Conservation (phyloP, 2,888 invertebrate genomes). For the Apotomis betuletana region DNA sequence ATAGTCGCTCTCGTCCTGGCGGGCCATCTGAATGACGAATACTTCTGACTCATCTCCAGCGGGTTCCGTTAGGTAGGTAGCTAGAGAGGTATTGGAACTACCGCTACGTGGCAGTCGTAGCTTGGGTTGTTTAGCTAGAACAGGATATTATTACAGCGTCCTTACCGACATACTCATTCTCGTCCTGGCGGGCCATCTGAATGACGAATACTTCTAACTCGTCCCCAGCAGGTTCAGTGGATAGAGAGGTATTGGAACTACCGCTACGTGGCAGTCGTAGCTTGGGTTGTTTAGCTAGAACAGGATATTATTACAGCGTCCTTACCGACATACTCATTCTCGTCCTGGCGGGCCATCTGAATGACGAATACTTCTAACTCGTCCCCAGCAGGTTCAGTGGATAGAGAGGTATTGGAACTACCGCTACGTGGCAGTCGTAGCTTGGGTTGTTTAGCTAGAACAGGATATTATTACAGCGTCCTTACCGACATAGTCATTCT, state of each 20-base stretch:
- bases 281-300: no score
- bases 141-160: no score
- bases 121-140: no score
- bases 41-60: constrained; percentile 65
- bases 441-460: constrained; percentile 64
- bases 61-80: constrained; percentile 59
- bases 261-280: constrained; percentile 67
- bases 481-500: constrained; percentile 77
- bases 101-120: constrained; percentile 67
- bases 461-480: neutral
- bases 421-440: constrained; percentile 67
- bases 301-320: no score
- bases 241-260: constrained; percentile 56
- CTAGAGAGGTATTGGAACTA: constrained; percentile 56
- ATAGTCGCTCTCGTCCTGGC: constrained; percentile 68
- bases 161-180: constrained; percentile 75
- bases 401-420: constrained; percentile 56
- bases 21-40: constrained; percentile 72
- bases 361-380: constrained; percentile 72
- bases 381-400: constrained; percentile 57
- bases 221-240: constrained; percentile 57
- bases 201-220: constrained; percentile 72
- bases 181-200: constrained; percentile 70
- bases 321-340: constrained; percentile 76
- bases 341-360: constrained; percentile 70